A percentile compares a stretch with the other conserved stretches of the same genome.
phyloP scores from a whole-genome alignment of 1,140 invertebrate species.

The Drosophila kanapiae region DNA sequence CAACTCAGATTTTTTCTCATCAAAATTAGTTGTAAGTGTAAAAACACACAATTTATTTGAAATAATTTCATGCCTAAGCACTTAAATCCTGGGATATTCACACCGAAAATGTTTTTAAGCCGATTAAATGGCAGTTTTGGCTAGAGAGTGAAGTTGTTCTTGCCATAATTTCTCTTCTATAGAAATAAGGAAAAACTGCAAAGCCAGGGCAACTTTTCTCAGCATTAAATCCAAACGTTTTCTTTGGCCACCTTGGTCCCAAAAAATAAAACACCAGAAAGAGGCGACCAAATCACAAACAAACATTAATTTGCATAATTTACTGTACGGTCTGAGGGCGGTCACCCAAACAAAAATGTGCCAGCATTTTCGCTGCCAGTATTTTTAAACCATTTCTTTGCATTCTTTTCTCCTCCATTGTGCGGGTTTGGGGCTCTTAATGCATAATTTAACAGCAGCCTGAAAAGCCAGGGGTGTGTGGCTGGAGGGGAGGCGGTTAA shows the following conservation, averaged over 20 bases:
- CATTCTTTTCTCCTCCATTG: constrained; percentile 51
- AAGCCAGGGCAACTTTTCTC: constrained; percentile 11
- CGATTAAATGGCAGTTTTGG: background rate
- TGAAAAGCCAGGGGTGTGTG: constrained; percentile 27
- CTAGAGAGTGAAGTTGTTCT: background rate
- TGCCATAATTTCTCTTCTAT: constrained; percentile 1
- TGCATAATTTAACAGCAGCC: constrained; percentile 81
- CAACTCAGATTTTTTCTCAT: no score
- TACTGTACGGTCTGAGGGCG: constrained; percentile 51
- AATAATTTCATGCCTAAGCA: background rate
- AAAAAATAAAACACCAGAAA: constrained; percentile 17
- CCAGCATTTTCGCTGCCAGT: constrained; percentile 62
- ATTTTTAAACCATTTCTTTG: constrained; percentile 59
- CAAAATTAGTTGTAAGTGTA: background rate
- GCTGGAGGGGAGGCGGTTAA: background rate
- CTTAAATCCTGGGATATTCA: background rate
- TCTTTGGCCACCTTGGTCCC: constrained; percentile 21
- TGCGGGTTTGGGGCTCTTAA: constrained; percentile 61
- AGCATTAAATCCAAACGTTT: constrained; percentile 27
- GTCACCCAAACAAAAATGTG: constrained; percentile 49
- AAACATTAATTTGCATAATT: constrained; percentile 81
- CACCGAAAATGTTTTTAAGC: background rate
- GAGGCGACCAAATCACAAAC: constrained; percentile 65
- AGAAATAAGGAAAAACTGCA: constrained; percentile 1
- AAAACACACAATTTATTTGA: background rate